phyloP scores from a whole-genome alignment of 2,113 vertebrate species.

The Pteruthius melanotis region DNA sequence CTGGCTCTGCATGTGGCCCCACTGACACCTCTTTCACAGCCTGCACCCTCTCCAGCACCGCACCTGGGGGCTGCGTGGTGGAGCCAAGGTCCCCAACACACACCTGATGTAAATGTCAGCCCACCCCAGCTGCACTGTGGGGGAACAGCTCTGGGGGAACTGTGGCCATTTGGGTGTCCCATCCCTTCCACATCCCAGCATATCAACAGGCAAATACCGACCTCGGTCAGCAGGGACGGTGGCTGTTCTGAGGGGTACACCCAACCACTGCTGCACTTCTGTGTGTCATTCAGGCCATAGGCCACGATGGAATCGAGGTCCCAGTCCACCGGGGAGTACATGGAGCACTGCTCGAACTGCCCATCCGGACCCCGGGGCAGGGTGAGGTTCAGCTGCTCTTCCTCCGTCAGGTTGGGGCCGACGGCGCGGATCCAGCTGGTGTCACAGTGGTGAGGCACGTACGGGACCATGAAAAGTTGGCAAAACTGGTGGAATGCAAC shows the following conservation, averaged over 20 bases:
- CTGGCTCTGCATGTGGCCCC: background rate
- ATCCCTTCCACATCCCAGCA: background rate
- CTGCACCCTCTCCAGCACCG: background rate
- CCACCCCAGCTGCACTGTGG: background rate
- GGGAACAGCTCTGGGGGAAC: background rate
- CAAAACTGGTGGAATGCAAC: constrained; percentile 77
- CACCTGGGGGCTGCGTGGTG: too few relatives aligned
- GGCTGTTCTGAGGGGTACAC: constrained; percentile 63
- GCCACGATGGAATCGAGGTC: constrained; percentile 72
- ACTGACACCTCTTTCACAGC: background rate
- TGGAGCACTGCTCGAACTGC: constrained; percentile 75
- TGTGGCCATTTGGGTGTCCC: fast-evolving
- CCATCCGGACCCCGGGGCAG: constrained; percentile 68
- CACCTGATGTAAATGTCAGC: background rate
- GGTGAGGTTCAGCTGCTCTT: constrained; percentile 75
- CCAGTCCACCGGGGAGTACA: constrained; percentile 74
- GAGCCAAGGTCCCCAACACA: background rate
- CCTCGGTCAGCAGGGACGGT: constrained; percentile 80
- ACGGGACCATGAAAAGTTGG: constrained; percentile 79
- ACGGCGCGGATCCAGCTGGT: constrained; percentile 79
- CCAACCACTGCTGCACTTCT: constrained; percentile 74
- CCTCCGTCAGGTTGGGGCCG: constrained; percentile 73
- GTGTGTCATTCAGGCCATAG: constrained; percentile 75
- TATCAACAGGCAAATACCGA: background rate
- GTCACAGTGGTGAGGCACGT: constrained; percentile 77